Base-by-base conservation (phyloP, 2,888 invertebrate species). In the Melipona beecheii region DNA sequence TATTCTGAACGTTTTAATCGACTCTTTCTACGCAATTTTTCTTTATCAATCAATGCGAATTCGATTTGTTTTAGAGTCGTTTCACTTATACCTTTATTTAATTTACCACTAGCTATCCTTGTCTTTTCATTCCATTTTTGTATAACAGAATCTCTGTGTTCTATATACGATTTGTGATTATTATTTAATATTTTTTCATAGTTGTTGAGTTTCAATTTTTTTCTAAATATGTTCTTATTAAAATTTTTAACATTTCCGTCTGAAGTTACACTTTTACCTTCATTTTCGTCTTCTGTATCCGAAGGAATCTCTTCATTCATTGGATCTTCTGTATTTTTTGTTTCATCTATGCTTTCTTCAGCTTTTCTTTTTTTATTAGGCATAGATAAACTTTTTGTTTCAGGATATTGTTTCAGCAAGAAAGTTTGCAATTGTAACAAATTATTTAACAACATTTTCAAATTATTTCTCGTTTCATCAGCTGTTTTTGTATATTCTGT, bases 91-190 rank as follows among this genome's bases (percentile, higher is more conserved):
- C 95, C 96, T 86, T 96, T 95, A 90, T 96, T 97, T 15, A 97
- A 95, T 90, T 96, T 96, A 13, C 96, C 96, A 19, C 96, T 95
- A 0, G 97, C 95, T 54, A 98, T 94, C 87, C 97, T 96, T 0
- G 98, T 99, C 94, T 98, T 98, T 84, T 99, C 98, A 94, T 98
- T 97, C 99, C 99, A 99, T 94, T 98, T 98, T 90, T 98, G 97
- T 83, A 99, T 97, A 15, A 97, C 97, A 0, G 96, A 95, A 92
- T 99, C 97, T 93, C 98, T 96, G 91, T 97, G 98, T 13, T 95
- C 92, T 87, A 95, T 95, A 86, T 97, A 97, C 4, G 95, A 94
- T 87, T 96, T 95, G 91, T 97, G 96, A 64, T 95, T 95, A 15
- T 94, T 94, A 15, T 95, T 92, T 54, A 98, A 94, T 84, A 96